Base-by-base conservation (phyloP, 2,797 vertebrate genomes). In the Melanotaenia maccullochi region DNA sequence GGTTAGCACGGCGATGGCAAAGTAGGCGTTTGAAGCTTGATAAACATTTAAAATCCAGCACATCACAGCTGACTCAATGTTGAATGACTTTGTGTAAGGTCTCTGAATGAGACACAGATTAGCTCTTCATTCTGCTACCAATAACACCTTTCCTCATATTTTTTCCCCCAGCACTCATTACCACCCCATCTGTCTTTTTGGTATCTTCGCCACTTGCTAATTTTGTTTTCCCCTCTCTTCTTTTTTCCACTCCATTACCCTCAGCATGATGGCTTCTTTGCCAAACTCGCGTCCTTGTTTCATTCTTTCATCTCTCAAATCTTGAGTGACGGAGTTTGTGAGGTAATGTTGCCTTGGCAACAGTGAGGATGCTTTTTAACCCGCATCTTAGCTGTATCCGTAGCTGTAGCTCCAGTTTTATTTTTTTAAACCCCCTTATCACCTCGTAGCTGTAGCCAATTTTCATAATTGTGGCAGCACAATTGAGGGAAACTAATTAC, bases 241-340 rank as follows among this genome's bases (percentile, higher is more conserved):
- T 87, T 14, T 79, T 78, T 60, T 79, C 68, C 71, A 25, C 77
- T 89, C 84, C 84, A 88, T 89, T 92, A 79, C 87, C 82, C 84
- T 94, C 94, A 97, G 96, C 92, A 81, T 85, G 92, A 93, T 84
- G 72, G 95, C 91, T 88, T 95, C 92, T 92, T 96, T 93, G 95
- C 94, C 94, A 96, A 95, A 95, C 86, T 97, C 93, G 90, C 89
- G 80, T 95, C 94, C 92, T 62, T 91, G 87, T 92, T 97, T 94
- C 94, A 89, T 94, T 95, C 88, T 92, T 92, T 96, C 93, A 71
- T 96, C 92, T 93, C 95, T 87, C 83, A 85, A 86, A 87, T 94
- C 87, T 66, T 92, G 92, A 89, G 90, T 91, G 93, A 85, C 73
- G 69, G 86, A 88, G 88, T 87, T 88, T 83, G 81, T 56, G 93